Base-by-base conservation (phyloP, 2,113 vertebrate species). In the Argyrosomus japonicus region DNA sequence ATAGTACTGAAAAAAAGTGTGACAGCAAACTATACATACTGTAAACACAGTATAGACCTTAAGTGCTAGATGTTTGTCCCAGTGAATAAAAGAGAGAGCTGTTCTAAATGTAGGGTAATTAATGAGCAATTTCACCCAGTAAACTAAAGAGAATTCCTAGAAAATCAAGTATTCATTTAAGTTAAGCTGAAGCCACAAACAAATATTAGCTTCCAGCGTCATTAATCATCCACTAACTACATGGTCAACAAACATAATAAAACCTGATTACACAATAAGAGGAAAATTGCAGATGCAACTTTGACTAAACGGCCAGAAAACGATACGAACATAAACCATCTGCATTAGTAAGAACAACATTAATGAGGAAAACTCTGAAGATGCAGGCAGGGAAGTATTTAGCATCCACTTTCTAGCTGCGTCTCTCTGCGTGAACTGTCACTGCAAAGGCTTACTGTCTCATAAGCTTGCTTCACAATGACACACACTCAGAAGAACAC, bases 391-490 rank as follows among this genome's bases (percentile, higher is more conserved):
- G 75, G 82, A 81, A 84, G 81, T 76, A 86, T 83, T 86, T 86
- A 84, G 72, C 72, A 65, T 87, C 56, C 56, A 56, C 77, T 83
- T 60, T 75, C 64, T 58, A 40, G 51, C 71, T 74, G 84, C 23
- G 21, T 81, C 36, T 88, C 77, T 69, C 83, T 72, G 82, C 72
- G 72, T 67, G 61, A 89, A 78, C 63, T 81, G 82, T 88, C 90
- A 85, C 82, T 68, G 79, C 76, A 77, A 75, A 85, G 79, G 87
- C 78, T 84, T 79, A 77, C 62, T 87, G 82, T 87, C 84, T 79
- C 75, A 73, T 82, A 53, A 80, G 83, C 83, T 81, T 23, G 40
- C 69, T 71, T 85, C 82, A 71, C 25, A 65, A 76, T 54, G 83
- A 77, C 72, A 88, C 75, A 78, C 76, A 73, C 60, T 75, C 40